Evolutionary conservation across 1,140 invertebrate genomes (phyloP).

Genomic region (Lutraria rhynchaena): DNA sequence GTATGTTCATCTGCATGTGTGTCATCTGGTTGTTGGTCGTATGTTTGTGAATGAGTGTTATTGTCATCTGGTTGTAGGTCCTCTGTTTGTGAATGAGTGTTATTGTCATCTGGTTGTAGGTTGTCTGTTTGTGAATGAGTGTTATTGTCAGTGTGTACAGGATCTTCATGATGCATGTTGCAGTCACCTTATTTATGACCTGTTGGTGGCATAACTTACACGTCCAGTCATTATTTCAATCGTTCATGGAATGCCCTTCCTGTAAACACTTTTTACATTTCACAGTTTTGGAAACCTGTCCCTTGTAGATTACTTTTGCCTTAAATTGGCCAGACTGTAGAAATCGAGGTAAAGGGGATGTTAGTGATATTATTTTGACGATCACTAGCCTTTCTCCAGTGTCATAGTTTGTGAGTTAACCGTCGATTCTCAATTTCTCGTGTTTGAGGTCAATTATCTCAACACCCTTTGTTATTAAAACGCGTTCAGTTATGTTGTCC

Average conservation of each 20-base stretch:
- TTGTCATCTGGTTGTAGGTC: too few species aligned
- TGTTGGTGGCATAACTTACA: neutral
- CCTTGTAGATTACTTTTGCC: constrained; percentile 5
- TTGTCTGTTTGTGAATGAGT: too few species aligned
- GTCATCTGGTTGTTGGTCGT: too few species aligned
- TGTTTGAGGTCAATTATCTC: neutral
- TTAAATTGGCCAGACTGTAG: neutral
- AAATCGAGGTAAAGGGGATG: neutral
- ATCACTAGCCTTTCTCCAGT: constrained; percentile 1
- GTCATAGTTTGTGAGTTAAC: constrained; percentile 1
- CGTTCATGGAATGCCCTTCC: neutral
- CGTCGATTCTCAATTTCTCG: constrained; percentile 1
- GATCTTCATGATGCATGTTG: too few species aligned
- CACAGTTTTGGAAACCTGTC: neutral
- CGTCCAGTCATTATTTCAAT: constrained; percentile 8
- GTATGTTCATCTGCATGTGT: too few species aligned
- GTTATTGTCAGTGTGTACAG: too few species aligned
- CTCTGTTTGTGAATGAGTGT: too few species aligned
- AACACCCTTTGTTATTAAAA: neutral
- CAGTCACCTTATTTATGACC: neutral
- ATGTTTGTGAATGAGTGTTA: too few species aligned
- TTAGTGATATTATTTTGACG: neutral
- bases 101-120: too few species aligned
- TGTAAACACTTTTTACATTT: constrained; percentile 11
- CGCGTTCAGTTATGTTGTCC: neutral